phyloP scores from a whole-genome alignment of 2,797 vertebrate species.

The Okamejei kenojei region DNA sequence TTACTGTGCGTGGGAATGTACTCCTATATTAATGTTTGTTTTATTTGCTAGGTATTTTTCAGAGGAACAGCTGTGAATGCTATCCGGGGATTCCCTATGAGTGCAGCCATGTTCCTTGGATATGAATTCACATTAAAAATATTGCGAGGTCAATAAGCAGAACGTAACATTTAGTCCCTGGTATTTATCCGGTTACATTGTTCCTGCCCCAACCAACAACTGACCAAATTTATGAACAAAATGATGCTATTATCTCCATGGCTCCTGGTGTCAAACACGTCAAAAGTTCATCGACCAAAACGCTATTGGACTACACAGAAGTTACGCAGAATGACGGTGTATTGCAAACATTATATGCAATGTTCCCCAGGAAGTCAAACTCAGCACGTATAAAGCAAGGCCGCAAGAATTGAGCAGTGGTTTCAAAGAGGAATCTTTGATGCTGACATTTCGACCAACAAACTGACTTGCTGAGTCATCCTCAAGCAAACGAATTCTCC shows the following conservation, averaged over 20 bases:
- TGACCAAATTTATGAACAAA: background rate
- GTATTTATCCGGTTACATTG: background rate
- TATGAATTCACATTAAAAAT: slow-evolving; percentile 86
- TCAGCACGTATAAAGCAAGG: background rate
- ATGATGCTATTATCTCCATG: background rate
- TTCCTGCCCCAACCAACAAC: background rate
- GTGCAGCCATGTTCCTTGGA: slow-evolving; percentile 87
- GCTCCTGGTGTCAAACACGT: background rate
- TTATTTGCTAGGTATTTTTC: slow-evolving; percentile 78
- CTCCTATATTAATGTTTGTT: background rate
- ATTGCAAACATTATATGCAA: background rate
- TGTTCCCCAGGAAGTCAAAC: background rate
- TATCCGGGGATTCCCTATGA: slow-evolving; percentile 86
- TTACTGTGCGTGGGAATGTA: background rate
- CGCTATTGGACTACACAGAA: background rate
- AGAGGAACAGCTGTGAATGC: slow-evolving; percentile 77
- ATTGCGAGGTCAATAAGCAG: slow-evolving; percentile 59
- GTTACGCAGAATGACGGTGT: no score
- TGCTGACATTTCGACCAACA: background rate
- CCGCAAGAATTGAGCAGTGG: background rate
- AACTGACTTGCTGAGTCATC: background rate
- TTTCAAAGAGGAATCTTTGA: background rate
- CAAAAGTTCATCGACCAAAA: background rate
- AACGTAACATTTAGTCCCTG: slow-evolving; percentile 18
- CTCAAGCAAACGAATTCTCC: background rate